phyloP scores from a whole-genome alignment of 2,888 invertebrate species.

The Nudaria mundana region DNA sequence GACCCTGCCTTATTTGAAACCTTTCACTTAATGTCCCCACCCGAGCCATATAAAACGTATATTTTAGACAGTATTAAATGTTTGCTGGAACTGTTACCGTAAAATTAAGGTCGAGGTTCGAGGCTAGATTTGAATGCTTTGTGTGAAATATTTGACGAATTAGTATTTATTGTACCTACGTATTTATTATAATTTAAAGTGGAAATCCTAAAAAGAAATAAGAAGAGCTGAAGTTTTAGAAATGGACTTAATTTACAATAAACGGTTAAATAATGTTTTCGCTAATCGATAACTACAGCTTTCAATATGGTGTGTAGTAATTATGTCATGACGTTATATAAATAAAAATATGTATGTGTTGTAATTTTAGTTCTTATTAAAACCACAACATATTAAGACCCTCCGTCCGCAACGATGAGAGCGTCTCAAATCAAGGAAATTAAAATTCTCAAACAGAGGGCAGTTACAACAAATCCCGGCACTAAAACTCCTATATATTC shows the following conservation, averaged over 20 bases:
- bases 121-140: too few relatives aligned
- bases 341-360: constrained; percentile 2
- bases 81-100: constrained; percentile 9
- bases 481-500: constrained; percentile 79
- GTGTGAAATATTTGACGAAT: too few relatives aligned
- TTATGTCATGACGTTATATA: too few relatives aligned
- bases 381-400: constrained; percentile 14
- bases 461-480: constrained; percentile 77
- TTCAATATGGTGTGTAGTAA: too few relatives aligned
- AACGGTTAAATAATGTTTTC: too few relatives aligned
- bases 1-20: constrained; percentile 62
- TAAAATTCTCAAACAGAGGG: constrained; percentile 77
- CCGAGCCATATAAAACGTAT: constrained; percentile 37
- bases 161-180: too few relatives aligned
- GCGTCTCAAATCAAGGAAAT: constrained; percentile 71
- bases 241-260: too few relatives aligned
- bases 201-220: too few relatives aligned
- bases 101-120: constrained; percentile 1
- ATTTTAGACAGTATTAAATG: constrained; percentile 33
- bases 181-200: too few relatives aligned
- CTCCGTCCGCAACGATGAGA: constrained; percentile 34
- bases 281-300: too few relatives aligned
- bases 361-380: too few relatives aligned
- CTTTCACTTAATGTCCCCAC: constrained; percentile 49
- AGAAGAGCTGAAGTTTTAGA: too few relatives aligned